Evolutionary conservation across 2,797 vertebrate genomes (phyloP).

Genomic region (Spinibarbus caldwelli): DNA sequence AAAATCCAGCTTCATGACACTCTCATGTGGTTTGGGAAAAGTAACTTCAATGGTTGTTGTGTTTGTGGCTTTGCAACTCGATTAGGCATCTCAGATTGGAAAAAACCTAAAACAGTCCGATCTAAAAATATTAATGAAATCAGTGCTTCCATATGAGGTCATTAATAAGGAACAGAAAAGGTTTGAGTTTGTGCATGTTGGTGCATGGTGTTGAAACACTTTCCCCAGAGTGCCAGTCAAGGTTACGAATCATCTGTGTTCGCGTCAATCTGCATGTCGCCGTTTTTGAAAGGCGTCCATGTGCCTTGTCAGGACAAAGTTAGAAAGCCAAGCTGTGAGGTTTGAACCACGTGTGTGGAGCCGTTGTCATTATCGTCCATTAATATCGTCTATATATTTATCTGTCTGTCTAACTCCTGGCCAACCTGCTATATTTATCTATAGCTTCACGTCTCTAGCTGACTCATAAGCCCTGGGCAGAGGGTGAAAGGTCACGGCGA

Average conservation of each 20-base stretch:
- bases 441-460: background rate
- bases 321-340: conserved; percentile 23
- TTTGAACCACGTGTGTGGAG: conserved; percentile 6
- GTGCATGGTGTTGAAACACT: background rate
- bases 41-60: background rate
- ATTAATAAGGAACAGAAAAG: background rate
- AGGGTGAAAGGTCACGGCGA: conserved; percentile 29
- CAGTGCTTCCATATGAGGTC: background rate
- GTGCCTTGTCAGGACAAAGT: conserved; percentile 27
- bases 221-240: background rate
- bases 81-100: background rate
- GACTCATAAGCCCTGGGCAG: conserved; percentile 16
- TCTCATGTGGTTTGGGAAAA: too few species aligned
- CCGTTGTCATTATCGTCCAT: conserved; percentile 22
- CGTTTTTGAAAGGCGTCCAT: background rate
- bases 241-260: background rate
- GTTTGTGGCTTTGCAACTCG: background rate
- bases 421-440: conserved; percentile 32
- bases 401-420: conserved; percentile 24
- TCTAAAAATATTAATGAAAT: conserved; percentile 10
- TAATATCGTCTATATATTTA: conserved; percentile 37
- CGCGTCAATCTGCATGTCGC: background rate
- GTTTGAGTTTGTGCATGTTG: background rate
- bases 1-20: background rate
- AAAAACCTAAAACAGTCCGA: background rate